phyloP scores from a whole-genome alignment of 2,113 vertebrate genomes.

The Clarias macrocephalus region DNA sequence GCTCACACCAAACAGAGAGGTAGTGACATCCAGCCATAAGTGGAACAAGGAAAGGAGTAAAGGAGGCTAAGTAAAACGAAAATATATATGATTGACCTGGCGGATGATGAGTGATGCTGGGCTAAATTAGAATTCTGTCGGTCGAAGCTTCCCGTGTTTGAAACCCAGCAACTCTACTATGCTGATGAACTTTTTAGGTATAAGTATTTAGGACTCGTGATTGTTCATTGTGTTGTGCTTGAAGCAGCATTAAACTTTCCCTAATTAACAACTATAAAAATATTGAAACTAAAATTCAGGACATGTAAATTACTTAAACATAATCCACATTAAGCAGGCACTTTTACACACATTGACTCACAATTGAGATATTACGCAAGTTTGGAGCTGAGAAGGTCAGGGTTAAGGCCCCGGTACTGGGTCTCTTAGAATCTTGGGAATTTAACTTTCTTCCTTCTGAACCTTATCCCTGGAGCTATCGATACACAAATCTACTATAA shows the following conservation, averaged over 20 bases:
- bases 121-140: not conserved
- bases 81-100: not conserved
- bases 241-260: not conserved
- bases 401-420: not conserved
- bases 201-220: no score
- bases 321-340: slow-evolving; percentile 13
- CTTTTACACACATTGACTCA: slow-evolving; percentile 13
- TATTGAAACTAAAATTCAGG: not conserved
- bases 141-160: not conserved
- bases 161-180: not conserved
- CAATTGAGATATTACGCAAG: not conserved
- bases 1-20: slow-evolving; percentile 10
- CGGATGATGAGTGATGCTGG: not conserved
- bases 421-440: not conserved
- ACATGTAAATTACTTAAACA: not conserved
- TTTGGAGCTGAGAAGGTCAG: not conserved
- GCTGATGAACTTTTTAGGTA: not conserved
- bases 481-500: no score
- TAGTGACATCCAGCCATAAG: not conserved
- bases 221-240: not conserved
- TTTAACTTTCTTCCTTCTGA: not conserved
- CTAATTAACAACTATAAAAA: not conserved
- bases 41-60: not conserved
- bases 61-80: not conserved
- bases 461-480: not conserved